phyloP scores from a whole-genome alignment of 2,888 invertebrate species.

The Arctia plantaginis region DNA sequence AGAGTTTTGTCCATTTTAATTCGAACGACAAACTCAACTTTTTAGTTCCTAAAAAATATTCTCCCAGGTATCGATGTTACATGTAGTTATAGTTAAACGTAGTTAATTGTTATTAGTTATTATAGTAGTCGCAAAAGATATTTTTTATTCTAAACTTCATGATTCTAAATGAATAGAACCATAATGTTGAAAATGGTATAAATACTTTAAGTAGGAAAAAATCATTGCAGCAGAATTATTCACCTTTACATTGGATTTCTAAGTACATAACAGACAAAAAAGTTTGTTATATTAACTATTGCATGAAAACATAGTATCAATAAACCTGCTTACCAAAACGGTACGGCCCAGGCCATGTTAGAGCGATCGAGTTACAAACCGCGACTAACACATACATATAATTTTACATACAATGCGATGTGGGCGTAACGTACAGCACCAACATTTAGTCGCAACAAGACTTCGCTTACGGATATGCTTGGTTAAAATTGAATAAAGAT shows the following conservation, averaged over 20 bases:
- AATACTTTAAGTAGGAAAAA: no score
- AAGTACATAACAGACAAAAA: slow-evolving; percentile 31
- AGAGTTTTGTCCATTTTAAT: no score
- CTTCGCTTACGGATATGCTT: slow-evolving; percentile 47
- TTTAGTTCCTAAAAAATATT: no score
- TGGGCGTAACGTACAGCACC: slow-evolving; percentile 65
- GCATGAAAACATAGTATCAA: slow-evolving; percentile 47
- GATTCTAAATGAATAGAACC: no score
- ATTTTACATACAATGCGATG: slow-evolving; percentile 79
- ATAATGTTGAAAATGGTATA: no score
- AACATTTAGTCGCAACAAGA: slow-evolving; percentile 52
- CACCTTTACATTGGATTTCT: neutral
- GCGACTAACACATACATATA: slow-evolving; percentile 54
- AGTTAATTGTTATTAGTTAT: no score
- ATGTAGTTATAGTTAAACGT: no score
- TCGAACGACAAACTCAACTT: no score
- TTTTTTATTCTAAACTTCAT: no score
- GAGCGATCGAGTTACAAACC: slow-evolving; percentile 65
- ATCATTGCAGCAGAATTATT: no score
- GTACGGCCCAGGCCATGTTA: slow-evolving; percentile 75
- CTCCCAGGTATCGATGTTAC: no score
- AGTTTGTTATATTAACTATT: slow-evolving; percentile 37
- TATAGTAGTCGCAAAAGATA: no score
- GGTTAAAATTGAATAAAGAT: slow-evolving; percentile 27
- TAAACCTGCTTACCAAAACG: slow-evolving; percentile 65